phyloP scores from a whole-genome alignment of 2,113 vertebrate species.

The Atherinomorus stipes region DNA sequence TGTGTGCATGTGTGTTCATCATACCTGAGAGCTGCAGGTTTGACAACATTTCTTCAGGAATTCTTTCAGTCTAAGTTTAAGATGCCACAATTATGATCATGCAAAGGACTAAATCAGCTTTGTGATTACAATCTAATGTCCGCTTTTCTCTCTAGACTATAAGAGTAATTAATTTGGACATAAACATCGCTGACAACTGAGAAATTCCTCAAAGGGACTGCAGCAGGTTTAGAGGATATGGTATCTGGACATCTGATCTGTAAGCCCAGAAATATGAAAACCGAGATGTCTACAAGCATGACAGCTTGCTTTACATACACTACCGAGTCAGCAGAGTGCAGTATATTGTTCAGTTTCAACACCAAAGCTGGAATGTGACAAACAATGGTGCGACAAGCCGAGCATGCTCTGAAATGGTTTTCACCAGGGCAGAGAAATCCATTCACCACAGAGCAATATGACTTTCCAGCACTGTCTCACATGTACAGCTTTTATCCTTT shows the following conservation, averaged over 20 bases:
- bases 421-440: slow-evolving; percentile 14
- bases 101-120: neutral
- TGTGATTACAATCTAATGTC: too few relatives aligned
- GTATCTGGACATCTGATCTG: slow-evolving; percentile 4
- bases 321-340: slow-evolving; percentile 56
- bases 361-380: slow-evolving; percentile 61
- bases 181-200: neutral
- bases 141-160: neutral
- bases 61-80: neutral
- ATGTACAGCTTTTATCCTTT: slow-evolving; percentile 1
- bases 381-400: slow-evolving; percentile 26
- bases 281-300: neutral
- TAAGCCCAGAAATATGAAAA: slow-evolving; percentile 30
- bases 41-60: slow-evolving; percentile 7
- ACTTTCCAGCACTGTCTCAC: slow-evolving; percentile 25
- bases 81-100: neutral
- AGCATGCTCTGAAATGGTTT: slow-evolving; percentile 21
- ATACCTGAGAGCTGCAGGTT: slow-evolving; percentile 7
- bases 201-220: neutral
- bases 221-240: slow-evolving; percentile 30
- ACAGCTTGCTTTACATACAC: neutral
- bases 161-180: neutral
- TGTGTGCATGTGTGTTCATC: slow-evolving; percentile 2
- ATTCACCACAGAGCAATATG: slow-evolving; percentile 5
- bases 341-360: slow-evolving; percentile 58